Conservation (phyloP, 2,797 vertebrate genomes). For the Cetoscarus ocellatus region DNA sequence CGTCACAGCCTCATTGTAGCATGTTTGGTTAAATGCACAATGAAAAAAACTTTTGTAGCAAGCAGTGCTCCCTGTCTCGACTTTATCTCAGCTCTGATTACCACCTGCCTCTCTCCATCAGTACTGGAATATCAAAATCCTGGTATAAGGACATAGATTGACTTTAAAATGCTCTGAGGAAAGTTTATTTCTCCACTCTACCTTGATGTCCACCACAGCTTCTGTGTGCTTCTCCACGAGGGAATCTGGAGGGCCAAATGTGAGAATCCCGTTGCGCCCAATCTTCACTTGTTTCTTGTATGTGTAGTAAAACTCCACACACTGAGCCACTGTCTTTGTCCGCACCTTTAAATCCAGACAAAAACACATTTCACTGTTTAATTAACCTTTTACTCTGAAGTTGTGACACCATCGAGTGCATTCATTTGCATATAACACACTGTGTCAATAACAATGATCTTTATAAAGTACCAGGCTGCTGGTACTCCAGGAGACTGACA, state of each 20-base stretch:
- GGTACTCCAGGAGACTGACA: not conserved
- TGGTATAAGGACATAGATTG: too few species aligned
- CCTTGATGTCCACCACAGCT: constrained; percentile 91
- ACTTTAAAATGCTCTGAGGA: too few species aligned
- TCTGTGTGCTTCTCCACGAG: constrained; percentile 85
- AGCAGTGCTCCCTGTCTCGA: too few species aligned
- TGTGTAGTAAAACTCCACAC: constrained; percentile 98
- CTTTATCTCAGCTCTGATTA: too few species aligned
- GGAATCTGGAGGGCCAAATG: constrained; percentile 90
- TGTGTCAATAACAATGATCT: not conserved
- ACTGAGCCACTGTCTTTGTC: constrained; percentile 95
- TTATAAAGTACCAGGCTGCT: not conserved
- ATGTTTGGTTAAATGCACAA: too few species aligned
- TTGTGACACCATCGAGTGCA: not conserved
- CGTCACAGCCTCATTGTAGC: too few species aligned
- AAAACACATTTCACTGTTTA: not conserved
- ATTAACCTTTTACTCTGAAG: too few species aligned
- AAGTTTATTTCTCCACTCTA: constrained; percentile 60
- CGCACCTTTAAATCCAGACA: constrained; percentile 85
- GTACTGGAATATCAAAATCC: too few species aligned
- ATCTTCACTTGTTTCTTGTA: constrained; percentile 98
- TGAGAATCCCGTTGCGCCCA: constrained; percentile 91
- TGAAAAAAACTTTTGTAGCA: too few species aligned
- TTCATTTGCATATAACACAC: not conserved
- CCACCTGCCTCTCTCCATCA: too few species aligned